Evolutionary conservation across 2,113 vertebrate species (phyloP).

Genomic region (Catharus fuscescens): DNA sequence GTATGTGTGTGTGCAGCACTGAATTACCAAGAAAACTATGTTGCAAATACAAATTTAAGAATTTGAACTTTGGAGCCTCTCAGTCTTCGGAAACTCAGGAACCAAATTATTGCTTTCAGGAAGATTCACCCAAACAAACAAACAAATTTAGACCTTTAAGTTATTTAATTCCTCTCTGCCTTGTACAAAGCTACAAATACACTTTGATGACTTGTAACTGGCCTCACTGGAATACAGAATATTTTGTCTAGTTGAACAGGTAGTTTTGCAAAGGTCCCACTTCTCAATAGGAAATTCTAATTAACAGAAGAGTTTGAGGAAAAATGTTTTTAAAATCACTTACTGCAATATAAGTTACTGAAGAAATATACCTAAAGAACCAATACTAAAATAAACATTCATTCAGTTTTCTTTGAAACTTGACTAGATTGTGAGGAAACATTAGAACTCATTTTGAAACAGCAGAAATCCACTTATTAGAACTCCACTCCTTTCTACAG

Average conservation of each 20-base stretch:
- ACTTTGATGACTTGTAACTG: background rate
- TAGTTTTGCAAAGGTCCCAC: background rate
- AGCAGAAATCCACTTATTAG: background rate
- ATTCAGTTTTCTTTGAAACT: background rate
- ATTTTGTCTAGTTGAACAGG: background rate
- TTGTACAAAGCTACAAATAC: background rate
- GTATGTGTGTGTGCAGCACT: background rate
- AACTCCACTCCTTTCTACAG: background rate
- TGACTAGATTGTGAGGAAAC: background rate
- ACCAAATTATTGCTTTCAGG: background rate
- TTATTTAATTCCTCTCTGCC: background rate
- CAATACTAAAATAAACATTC: background rate
- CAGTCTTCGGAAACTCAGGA: background rate
- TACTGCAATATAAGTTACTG: background rate
- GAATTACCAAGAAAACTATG: background rate
- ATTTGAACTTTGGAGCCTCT: background rate
- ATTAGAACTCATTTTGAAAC: background rate
- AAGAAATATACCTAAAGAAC: background rate
- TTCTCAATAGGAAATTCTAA: background rate
- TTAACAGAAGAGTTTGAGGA: background rate
- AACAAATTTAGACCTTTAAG: background rate
- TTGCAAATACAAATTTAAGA: background rate
- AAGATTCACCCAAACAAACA: background rate
- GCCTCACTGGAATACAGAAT: background rate
- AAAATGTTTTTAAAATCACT: background rate